These are phyloP conservation scores for Hippocampus comes DNA, from an alignment of 2,113 vertebrate species.

Conservation along the genomic window DNA sequence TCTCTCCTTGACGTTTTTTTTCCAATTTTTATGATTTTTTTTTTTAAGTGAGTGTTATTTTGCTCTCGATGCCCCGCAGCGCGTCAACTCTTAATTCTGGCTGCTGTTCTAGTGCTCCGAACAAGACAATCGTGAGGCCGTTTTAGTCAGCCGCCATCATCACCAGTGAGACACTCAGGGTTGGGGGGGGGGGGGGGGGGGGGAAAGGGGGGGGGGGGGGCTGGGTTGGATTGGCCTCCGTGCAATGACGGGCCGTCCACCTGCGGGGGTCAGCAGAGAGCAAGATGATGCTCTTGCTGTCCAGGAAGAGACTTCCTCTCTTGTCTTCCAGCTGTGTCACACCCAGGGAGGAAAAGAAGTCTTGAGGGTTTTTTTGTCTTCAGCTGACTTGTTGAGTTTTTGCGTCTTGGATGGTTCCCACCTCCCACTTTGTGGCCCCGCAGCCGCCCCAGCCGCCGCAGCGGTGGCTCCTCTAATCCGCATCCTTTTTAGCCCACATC, in stretches of 20 bases:
- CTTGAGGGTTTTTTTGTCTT: constrained; percentile 60
- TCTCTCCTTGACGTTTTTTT: not conserved
- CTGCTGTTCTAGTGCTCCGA: constrained; percentile 23
- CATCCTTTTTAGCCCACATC: constrained; percentile 62
- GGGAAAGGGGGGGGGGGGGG: too few species aligned
- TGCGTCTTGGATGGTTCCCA: constrained; percentile 37
- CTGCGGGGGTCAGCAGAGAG: constrained; percentile 75
- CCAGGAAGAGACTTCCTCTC: constrained; percentile 6
- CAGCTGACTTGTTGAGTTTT: constrained; percentile 41
- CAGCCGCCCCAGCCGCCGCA: constrained; percentile 19
- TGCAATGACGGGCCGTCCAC: constrained; percentile 32
- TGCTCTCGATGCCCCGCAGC: constrained; percentile 17
- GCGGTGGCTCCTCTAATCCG: constrained; percentile 57
- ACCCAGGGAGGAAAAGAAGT: constrained; percentile 62
- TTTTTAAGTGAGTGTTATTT: not conserved
- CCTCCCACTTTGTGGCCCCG: constrained; percentile 57
- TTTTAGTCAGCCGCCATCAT: constrained; percentile 18
- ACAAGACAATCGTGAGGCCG: not conserved
- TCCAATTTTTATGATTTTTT: not conserved
- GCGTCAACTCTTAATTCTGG: constrained; percentile 30
- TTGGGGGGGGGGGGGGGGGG: not conserved
- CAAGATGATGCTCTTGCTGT: constrained; percentile 19
- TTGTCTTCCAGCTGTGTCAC: constrained; percentile 64
- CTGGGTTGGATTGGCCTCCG: constrained; percentile 41
- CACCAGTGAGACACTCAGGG: constrained; percentile 39